Evolutionary conservation across 2,888 invertebrate genomes (phyloP), one percentile per base, ranked within the genome.

Genomic region (Pterostichus niger): DNA sequence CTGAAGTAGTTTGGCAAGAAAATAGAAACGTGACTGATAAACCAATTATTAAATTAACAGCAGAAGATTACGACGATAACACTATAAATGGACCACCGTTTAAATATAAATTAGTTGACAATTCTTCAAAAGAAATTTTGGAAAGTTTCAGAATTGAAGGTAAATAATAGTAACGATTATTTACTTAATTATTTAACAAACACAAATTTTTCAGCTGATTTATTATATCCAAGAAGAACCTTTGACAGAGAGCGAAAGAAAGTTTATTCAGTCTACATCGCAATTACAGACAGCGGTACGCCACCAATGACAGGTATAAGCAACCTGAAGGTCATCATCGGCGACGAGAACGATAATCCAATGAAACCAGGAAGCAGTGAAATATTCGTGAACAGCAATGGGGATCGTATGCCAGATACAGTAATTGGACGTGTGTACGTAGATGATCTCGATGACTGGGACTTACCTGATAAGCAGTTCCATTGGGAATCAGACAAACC

Each of bases 401-500:
- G 95, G 93, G 95, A 94, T 90, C 86, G 86, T 54, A 93, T 94
- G 0, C 95, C 95, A 0, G 94, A 95, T 85, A 95, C 95, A 0
- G 94, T 95, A 85, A 97, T 99, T 83, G 99, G 99, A 0, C 92
- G 97, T 0, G 97, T 97, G 0, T 99, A 96, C 90, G 99, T 99
- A 0, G 94, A 96, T 59, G 99, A 99, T 90, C 93, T 94, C 0
- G 99, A 99, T 88, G 99, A 99, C 88, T 99, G 99, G 99, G 99
- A 99, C 90, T 90, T 98, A 73, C 94, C 94, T 0, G 98, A 99
- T 89, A 99, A 99, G 90, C 90, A 92, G 11, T 99, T 98, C 88
- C 92, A 91, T 84, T 96, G 96, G 95, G 90, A 92, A 2, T 91
- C 91, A 0, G 90, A 91, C 0, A 90, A 90, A 77, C 90, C 91